Percentiles rank a stretch among this genome's conserved stretches.
These are phyloP conservation scores for Villa cingulata DNA, from an alignment of 2,888 invertebrate genomes.

Conservation along the genomic window DNA sequence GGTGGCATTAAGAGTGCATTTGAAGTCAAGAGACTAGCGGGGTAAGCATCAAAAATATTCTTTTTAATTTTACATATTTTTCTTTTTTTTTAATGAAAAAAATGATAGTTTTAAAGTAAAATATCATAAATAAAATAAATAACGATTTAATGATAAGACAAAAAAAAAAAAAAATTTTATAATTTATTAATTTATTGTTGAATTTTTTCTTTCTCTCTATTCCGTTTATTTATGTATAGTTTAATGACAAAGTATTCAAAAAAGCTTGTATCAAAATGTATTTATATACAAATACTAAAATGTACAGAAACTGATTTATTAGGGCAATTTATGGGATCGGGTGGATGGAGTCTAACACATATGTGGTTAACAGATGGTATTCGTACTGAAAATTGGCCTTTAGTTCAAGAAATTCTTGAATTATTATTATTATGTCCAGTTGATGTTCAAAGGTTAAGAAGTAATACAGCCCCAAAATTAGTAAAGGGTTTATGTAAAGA, in stretches of 20 bases:
- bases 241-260: slow-evolving; percentile 92
- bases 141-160: too few relatives aligned
- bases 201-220: too few relatives aligned
- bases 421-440: slow-evolving; percentile 77
- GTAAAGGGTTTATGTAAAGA: slow-evolving; percentile 78
- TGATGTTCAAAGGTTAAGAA: slow-evolving; percentile 76
- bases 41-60: slow-evolving; percentile 46
- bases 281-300: slow-evolving; percentile 84
- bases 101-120: too few relatives aligned
- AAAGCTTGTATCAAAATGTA: slow-evolving; percentile 89
- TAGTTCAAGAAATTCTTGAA: slow-evolving; percentile 75
- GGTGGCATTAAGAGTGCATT: slow-evolving; percentile 80
- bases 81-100: too few relatives aligned
- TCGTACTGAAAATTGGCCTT: slow-evolving; percentile 67
- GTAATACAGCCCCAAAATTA: slow-evolving; percentile 82
- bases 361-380: slow-evolving; percentile 84
- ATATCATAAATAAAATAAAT: too few relatives aligned
- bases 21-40: slow-evolving; percentile 76
- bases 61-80: too few relatives aligned
- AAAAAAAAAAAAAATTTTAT: too few relatives aligned
- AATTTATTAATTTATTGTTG: too few relatives aligned
- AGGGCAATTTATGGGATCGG: slow-evolving; percentile 76
- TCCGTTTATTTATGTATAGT: slow-evolving; percentile 47
- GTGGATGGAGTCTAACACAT: slow-evolving; percentile 85
- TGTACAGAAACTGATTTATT: slow-evolving; percentile 71